Percentiles rank a stretch among this genome's conserved stretches.
These are phyloP conservation scores for Regulus satrapa DNA, from an alignment of 2,113 vertebrate species.

Conservation along the genomic window DNA sequence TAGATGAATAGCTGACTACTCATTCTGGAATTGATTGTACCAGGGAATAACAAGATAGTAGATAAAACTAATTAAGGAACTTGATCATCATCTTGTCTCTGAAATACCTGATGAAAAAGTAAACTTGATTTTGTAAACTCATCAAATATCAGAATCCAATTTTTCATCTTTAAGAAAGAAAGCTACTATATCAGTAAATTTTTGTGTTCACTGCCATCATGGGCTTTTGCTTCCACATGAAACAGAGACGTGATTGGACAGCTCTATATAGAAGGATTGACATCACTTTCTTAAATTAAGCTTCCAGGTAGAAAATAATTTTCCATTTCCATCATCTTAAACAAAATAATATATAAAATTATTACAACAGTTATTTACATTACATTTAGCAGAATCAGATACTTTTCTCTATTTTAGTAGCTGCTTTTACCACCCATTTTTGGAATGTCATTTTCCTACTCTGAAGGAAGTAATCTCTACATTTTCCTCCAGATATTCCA, in stretches of 20 bases:
- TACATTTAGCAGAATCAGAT: not conserved
- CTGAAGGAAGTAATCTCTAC: not conserved
- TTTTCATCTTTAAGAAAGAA: not conserved
- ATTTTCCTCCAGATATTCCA: not conserved
- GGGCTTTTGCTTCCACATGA: not conserved
- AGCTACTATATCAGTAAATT: not conserved
- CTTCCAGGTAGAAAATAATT: not conserved
- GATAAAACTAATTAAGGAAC: not conserved
- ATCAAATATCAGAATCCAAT: not conserved
- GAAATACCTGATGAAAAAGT: not conserved
- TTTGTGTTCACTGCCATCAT: not conserved
- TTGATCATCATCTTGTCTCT: not conserved
- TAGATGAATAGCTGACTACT: not conserved
- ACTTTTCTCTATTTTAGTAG: not conserved
- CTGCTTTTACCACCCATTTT: not conserved
- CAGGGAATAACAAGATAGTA: not conserved
- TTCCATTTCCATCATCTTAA: not conserved
- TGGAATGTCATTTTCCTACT: not conserved
- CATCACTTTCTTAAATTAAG: not conserved
- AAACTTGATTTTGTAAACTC: not conserved
- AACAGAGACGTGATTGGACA: not conserved
- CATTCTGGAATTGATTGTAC: not conserved
- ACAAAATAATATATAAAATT: not conserved
- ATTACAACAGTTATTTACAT: not conserved
- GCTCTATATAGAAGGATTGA: not conserved